phyloP scores from a whole-genome alignment of 2,888 invertebrate species.

The Papilio gigon region DNA sequence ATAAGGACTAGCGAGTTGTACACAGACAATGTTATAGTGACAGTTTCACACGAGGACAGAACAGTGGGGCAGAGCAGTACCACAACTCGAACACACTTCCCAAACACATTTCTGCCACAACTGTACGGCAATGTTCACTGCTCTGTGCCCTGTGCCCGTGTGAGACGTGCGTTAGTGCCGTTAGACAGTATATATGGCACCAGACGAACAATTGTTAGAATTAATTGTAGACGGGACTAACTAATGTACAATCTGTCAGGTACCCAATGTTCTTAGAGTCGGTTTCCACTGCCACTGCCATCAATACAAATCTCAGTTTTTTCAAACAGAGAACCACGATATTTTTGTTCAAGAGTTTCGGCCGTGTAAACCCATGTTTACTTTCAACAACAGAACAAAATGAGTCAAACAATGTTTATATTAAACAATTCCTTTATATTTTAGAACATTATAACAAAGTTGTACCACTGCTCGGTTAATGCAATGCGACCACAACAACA shows the following conservation, averaged over 20 bases:
- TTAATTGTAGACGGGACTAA: constrained; percentile 28
- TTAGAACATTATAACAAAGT: not conserved
- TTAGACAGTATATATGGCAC: constrained; percentile 40
- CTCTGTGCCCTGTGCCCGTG: not conserved
- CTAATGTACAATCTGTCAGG: constrained; percentile 38
- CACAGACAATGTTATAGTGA: constrained; percentile 36
- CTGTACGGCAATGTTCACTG: not conserved
- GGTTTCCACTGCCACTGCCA: not conserved
- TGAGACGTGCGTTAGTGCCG: constrained; percentile 29
- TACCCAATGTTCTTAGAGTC: constrained; percentile 22
- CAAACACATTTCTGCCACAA: not conserved
- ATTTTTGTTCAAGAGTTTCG: not conserved
- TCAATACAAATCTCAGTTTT: not conserved
- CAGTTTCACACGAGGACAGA: not conserved
- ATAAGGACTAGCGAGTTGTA: constrained; percentile 42
- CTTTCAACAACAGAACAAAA: constrained; percentile 60
- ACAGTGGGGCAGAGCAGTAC: not conserved
- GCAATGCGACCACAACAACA: not conserved
- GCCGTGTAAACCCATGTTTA: not conserved
- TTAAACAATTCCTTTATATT: not conserved
- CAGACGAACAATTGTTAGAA: constrained; percentile 19
- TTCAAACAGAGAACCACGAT: not conserved
- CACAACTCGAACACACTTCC: no score
- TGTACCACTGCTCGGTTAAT: not conserved
- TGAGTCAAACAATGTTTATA: constrained; percentile 70